Base-by-base conservation (phyloP, 2,888 invertebrate species). In the Rhorus exstirpatorius region DNA sequence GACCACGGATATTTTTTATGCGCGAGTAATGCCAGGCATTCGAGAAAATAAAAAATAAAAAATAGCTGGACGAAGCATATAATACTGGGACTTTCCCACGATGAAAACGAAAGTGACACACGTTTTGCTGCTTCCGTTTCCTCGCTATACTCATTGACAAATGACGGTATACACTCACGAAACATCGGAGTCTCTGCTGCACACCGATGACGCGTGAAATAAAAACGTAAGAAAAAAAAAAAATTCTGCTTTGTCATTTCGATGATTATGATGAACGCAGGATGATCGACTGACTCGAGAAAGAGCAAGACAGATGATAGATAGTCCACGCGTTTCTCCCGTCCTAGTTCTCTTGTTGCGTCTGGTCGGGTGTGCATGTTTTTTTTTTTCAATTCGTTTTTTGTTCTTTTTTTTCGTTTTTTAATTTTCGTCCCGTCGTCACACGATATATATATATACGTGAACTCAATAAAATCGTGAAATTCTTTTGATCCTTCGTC, bases 41-140 rank as follows among this genome's bases (percentile, higher is more conserved):
- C 0, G 3, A 12, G 6, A 6, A 51, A 51, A 51, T n/a, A 24
- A 53, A 63, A 14, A 14, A 26, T 53, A 38, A 61, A 44, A 61
- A 53, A 53, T 10, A 6, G 21, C 21, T 21, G 12, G n/a, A 1
- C n/a, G n/a, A 3, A 3, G 63, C 51, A 63, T 72, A n/a, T n/a
- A 31, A 31, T 31, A 31, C 6, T 17, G 63, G 31, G 41, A 65
- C 24, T 67, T 79, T 79, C 75, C 79, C 75, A 79, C 71, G 75
- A 65, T 58, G 68, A 65, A 76, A 79, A 79, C 19, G 75, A 76
- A 67, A 82, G 82, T 70, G 78, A 78, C 72, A 71, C 46, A 19
- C n/a, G n/a, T n/a, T n/a, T 38, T n/a, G 14, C 51, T 63, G 58
- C 58, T 67, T 53, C 75, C 31, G 65, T 79, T 46, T 71, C 65